Evolutionary conservation across 1,140 invertebrate species (phyloP).

Genomic region (Littorina saxatilis): DNA sequence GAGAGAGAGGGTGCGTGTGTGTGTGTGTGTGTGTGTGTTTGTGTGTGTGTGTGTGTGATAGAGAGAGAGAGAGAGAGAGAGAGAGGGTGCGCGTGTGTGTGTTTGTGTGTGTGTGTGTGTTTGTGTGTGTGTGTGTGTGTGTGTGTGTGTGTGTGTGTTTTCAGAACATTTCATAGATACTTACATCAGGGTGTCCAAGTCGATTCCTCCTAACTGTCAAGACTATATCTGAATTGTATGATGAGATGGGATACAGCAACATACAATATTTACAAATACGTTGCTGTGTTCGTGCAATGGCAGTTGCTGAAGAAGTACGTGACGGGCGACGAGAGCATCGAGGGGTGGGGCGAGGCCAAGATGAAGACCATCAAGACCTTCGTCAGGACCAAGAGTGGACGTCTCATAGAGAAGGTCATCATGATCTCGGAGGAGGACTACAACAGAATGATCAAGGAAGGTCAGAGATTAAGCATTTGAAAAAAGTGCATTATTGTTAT

Average conservation of each 20-base stretch:
- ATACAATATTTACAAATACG: too few relatives aligned
- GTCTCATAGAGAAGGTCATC: slow-evolving; percentile 72
- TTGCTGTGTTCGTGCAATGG: too few relatives aligned
- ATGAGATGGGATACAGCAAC: too few relatives aligned
- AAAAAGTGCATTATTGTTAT: too few relatives aligned
- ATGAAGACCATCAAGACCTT: slow-evolving; percentile 74
- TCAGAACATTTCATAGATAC: too few relatives aligned
- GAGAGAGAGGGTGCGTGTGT: too few relatives aligned
- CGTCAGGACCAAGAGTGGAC: slow-evolving; percentile 73
- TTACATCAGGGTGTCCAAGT: too few relatives aligned
- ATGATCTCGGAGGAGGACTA: slow-evolving; percentile 74
- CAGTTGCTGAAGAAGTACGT: slow-evolving; percentile 68
- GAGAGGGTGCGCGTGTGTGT: not conserved
- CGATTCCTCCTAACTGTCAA: too few relatives aligned
- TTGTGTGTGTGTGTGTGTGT: not conserved
- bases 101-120: not conserved
- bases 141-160: slow-evolving; percentile 14
- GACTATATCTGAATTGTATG: too few relatives aligned
- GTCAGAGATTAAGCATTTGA: slow-evolving; percentile 33
- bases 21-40: too few relatives aligned
- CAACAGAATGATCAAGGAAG: slow-evolving; percentile 69
- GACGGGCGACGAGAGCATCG: slow-evolving; percentile 63
- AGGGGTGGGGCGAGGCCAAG: slow-evolving; percentile 73
- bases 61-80: too few relatives aligned
- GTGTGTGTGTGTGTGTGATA: not conserved